A percentile compares a stretch with the other conserved stretches of the same genome.
Evolutionary conservation across 2,797 vertebrate species (phyloP).

Genomic region (Alauda arvensis): DNA sequence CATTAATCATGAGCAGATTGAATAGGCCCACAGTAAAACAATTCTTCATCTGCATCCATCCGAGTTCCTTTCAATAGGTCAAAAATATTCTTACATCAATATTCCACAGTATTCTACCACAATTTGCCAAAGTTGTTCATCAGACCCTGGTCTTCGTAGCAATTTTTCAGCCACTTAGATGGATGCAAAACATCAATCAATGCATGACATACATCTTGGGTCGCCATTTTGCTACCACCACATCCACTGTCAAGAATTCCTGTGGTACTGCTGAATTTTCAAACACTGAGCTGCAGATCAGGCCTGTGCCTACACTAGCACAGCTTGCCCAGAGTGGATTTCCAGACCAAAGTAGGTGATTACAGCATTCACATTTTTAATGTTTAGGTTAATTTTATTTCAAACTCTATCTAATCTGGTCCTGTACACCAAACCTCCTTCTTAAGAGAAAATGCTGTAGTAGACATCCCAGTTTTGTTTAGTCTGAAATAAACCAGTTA

Average conservation of each 20-base stretch:
- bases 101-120: neutral
- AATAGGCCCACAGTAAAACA: neutral
- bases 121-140: neutral
- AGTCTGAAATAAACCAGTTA: neutral
- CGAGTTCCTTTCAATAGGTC: neutral
- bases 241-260: neutral
- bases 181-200: neutral
- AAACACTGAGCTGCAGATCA: neutral
- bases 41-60: neutral
- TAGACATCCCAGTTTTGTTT: neutral
- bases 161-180: neutral
- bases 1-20: slow-evolving; percentile 15
- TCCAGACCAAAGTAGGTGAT: neutral
- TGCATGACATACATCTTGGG: neutral
- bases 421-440: neutral
- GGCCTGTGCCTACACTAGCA: neutral
- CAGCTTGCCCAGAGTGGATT: neutral
- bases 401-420: neutral
- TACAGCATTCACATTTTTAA: neutral
- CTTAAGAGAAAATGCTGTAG: neutral
- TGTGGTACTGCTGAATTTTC: neutral
- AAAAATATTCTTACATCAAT: slow-evolving; percentile 6
- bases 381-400: neutral
- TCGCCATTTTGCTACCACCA: neutral
- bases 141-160: neutral